Evolutionary conservation across 2,888 invertebrate genomes (phyloP).

Genomic region (Hololepta plana): DNA sequence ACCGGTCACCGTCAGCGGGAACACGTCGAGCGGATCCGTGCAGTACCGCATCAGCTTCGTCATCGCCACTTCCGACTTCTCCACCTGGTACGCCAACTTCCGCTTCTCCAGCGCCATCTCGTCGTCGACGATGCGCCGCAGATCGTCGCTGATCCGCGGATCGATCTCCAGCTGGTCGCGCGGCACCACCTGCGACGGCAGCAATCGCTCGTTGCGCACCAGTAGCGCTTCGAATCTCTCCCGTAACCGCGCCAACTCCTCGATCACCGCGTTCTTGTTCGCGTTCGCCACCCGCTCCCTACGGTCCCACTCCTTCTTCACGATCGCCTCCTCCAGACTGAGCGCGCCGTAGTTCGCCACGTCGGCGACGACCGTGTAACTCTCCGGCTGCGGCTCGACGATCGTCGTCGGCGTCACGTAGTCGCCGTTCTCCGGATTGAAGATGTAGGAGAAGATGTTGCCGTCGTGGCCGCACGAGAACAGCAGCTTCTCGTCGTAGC

Average conservation of each 20-base stretch:
- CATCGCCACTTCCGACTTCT: constrained; percentile 42
- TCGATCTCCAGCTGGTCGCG: constrained; percentile 47
- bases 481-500: constrained; percentile 36
- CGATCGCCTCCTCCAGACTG: constrained; percentile 49
- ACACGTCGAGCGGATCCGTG: constrained; percentile 43
- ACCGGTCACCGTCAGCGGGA: constrained; percentile 37
- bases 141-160: constrained; percentile 41
- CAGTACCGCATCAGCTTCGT: constrained; percentile 40
- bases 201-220: constrained; percentile 35
- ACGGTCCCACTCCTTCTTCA: constrained; percentile 44
- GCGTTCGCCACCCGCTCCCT: constrained; percentile 41
- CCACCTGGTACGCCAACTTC: constrained; percentile 50
- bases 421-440: constrained; percentile 21
- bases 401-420: constrained; percentile 1
- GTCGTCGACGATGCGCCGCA: constrained; percentile 37
- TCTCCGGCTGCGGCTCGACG: constrained; percentile 1
- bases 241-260: constrained; percentile 34
- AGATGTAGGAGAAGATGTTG: constrained; percentile 52
- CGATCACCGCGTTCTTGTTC: constrained; percentile 39
- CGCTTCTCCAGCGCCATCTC: constrained; percentile 43
- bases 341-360: constrained; percentile 21
- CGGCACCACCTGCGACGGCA: constrained; percentile 36
- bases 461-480: constrained; percentile 52
- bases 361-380: constrained; percentile 19
- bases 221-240: constrained; percentile 22